Percentiles rank a stretch among this genome's conserved stretches.
Conservation (phyloP, 2,113 vertebrate genomes). For the Heloderma charlesbogerti region DNA sequence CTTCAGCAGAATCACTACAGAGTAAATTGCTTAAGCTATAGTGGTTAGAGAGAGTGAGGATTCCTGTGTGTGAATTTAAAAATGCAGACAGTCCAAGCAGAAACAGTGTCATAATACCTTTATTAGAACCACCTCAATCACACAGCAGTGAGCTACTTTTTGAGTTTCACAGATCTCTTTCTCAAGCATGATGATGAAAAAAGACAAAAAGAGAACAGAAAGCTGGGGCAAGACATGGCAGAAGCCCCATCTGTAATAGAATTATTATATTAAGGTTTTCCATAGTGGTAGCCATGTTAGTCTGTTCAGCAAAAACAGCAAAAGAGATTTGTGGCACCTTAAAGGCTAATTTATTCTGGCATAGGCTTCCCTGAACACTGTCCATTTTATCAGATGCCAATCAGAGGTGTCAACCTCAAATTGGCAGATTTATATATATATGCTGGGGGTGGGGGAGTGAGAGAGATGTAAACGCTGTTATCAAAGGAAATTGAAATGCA, state of each 20-base stretch:
- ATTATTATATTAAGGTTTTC: no score
- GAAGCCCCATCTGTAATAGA: neutral
- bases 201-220: neutral
- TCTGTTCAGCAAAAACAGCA: no score
- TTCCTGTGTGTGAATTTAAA: neutral
- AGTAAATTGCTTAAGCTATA: neutral
- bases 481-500: no score
- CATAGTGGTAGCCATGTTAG: no score
- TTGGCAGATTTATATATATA: no score
- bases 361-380: no score
- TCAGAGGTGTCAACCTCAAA: no score
- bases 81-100: neutral
- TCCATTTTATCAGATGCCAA: no score
- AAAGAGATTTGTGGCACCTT: no score
- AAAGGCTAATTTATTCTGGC: no score
- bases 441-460: no score
- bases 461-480: no score
- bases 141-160: neutral
- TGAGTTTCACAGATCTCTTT: neutral
- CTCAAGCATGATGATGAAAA: neutral
- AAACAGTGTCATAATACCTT: neutral
- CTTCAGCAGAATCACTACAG: neutral
- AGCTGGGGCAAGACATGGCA: neutral
- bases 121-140: neutral
- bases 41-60: neutral